Conservation (phyloP, 2,888 invertebrate genomes). For the Crossocerus cetratus region DNA sequence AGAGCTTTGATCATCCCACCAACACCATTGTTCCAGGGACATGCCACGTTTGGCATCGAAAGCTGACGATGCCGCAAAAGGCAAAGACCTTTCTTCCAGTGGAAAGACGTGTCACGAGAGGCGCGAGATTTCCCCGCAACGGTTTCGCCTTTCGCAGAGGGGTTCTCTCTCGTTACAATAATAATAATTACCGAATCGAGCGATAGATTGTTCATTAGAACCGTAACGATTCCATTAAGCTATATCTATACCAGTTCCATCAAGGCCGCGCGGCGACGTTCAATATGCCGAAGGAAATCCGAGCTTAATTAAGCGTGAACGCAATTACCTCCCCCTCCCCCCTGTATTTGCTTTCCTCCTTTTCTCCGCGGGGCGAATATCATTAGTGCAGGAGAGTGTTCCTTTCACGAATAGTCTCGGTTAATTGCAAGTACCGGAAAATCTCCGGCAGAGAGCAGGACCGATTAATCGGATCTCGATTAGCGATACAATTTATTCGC, state of each 20-base stretch:
- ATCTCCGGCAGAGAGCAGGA: not conserved
- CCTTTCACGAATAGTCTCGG: not conserved
- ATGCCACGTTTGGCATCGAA: slow-evolving; percentile 5
- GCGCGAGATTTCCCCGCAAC: too few relatives aligned
- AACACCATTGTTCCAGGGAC: not conserved
- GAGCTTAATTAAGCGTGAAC: not conserved
- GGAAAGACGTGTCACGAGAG: too few relatives aligned
- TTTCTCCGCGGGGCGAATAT: not conserved
- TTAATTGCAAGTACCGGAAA: not conserved
- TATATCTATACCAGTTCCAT: too few relatives aligned
- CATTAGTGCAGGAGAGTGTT: too few relatives aligned
- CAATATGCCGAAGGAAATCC: slow-evolving; percentile 1
- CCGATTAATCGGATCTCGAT: not conserved
- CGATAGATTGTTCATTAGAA: too few relatives aligned
- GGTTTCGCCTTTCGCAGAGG: too few relatives aligned
- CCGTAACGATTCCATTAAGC: too few relatives aligned
- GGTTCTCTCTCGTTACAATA: too few relatives aligned
- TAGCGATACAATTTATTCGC: slow-evolving; percentile 5
- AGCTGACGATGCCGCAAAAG: not conserved
- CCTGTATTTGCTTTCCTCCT: not conserved
- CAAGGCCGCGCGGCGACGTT: not conserved
- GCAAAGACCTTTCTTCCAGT: not conserved
- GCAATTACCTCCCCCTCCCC: not conserved
- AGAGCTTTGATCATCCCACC: not conserved
- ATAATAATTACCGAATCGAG: too few relatives aligned